Evolutionary conservation across 2,797 vertebrate species (phyloP).

Genomic region (Poecilia gillii): DNA sequence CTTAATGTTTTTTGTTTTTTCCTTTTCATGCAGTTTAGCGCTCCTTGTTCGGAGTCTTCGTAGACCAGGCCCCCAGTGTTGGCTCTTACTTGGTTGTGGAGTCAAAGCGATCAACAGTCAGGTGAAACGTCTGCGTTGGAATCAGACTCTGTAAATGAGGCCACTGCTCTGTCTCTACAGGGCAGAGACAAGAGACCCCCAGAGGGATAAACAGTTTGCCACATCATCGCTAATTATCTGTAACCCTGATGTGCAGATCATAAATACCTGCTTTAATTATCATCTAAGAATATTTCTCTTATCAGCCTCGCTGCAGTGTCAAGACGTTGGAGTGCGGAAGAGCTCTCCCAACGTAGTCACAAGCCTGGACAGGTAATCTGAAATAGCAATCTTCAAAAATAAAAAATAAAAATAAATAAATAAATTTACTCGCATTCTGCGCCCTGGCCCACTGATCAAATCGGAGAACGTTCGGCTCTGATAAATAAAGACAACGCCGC

Average conservation of each 20-base stretch:
- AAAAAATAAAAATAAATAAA: too few species aligned
- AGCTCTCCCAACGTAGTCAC: slow-evolving; percentile 18
- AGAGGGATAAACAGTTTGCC: slow-evolving; percentile 56
- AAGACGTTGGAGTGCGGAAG: slow-evolving; percentile 33
- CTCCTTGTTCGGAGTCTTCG: too few species aligned
- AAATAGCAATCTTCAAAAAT: slow-evolving; percentile 11
- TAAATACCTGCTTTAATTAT: slow-evolving; percentile 72
- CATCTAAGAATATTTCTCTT: slow-evolving; percentile 59
- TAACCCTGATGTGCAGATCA: slow-evolving; percentile 62
- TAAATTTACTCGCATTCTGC: not conserved
- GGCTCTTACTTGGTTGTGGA: not conserved
- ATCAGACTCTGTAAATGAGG: slow-evolving; percentile 33
- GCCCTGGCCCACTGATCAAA: not conserved
- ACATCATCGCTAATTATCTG: slow-evolving; percentile 65
- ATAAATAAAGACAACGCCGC: slow-evolving; percentile 39
- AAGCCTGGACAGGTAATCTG: slow-evolving; percentile 12
- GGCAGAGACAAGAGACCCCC: slow-evolving; percentile 47
- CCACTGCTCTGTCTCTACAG: slow-evolving; percentile 41
- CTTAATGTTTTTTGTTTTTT: too few species aligned
- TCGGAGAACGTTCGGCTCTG: slow-evolving; percentile 4
- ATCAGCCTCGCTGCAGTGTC: slow-evolving; percentile 41
- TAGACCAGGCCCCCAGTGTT: not conserved
- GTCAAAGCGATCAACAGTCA: slow-evolving; percentile 1
- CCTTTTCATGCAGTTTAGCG: too few species aligned
- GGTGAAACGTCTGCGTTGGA: slow-evolving; percentile 47